These are phyloP conservation scores for Bovichtus variegatus DNA, from an alignment of 2,797 vertebrate species.

Conservation along the genomic window DNA sequence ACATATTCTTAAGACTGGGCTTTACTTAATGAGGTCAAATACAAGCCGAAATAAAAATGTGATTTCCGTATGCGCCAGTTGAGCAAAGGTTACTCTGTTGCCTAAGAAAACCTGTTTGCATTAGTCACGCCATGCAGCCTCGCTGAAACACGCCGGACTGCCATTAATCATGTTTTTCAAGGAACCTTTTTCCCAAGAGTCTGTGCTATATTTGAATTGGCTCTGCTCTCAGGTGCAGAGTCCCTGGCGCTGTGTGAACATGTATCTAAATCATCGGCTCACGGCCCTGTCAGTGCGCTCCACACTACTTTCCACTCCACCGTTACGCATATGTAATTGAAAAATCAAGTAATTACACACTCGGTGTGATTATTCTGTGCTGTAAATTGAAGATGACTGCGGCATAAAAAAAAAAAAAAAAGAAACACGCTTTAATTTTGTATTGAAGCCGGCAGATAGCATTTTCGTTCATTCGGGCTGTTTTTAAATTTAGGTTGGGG, in stretches of 20 bases:
- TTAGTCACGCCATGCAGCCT: conserved; percentile 68
- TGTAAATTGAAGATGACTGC: background rate
- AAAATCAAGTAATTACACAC: conserved; percentile 52
- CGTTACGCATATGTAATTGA: conserved; percentile 36
- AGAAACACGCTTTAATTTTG: background rate
- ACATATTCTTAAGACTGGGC: conserved; percentile 3
- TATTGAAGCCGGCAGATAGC: conserved; percentile 7
- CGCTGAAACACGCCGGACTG: conserved; percentile 63
- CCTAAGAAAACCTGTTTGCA: conserved; percentile 74
- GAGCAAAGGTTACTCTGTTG: conserved; percentile 74
- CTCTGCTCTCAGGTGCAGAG: conserved; percentile 70
- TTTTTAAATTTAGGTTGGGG: background rate
- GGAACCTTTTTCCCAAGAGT: conserved; percentile 73
- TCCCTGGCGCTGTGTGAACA: conserved; percentile 68
- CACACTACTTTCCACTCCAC: conserved; percentile 61
- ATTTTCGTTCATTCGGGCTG: too few species aligned
- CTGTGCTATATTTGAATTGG: conserved; percentile 84
- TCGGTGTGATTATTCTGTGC: conserved; percentile 31
- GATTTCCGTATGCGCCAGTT: conserved; percentile 57
- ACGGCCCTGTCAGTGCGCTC: conserved; percentile 49
- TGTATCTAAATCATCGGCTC: conserved; percentile 76
- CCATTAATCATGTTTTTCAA: conserved; percentile 78
- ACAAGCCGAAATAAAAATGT: conserved; percentile 35
- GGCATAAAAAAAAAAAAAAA: background rate
- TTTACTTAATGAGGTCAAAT: conserved; percentile 30